Evolutionary conservation across 2,888 invertebrate species (phyloP).

Genomic region (Frankliniella fusca): DNA sequence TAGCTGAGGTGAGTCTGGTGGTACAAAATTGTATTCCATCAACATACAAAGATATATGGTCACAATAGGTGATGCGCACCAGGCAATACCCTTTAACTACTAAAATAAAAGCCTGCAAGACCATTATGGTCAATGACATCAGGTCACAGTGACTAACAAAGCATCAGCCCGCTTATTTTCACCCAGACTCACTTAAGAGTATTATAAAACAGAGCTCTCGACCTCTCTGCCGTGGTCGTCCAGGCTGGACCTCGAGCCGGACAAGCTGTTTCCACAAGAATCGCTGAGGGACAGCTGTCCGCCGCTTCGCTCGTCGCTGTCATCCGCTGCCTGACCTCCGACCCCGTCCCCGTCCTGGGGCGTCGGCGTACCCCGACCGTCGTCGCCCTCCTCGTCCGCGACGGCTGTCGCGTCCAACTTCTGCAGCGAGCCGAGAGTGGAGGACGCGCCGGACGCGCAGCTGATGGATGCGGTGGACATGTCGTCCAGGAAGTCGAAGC

Average conservation of each 20-base stretch:
- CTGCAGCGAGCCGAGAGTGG: conserved; percentile 27
- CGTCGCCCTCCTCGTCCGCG: conserved; percentile 14
- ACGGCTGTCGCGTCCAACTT: conserved; percentile 31
- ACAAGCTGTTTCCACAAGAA: conserved; percentile 34
- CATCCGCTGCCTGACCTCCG: conserved; percentile 30
- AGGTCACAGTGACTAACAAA: background rate
- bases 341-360: conserved; percentile 25
- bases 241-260: conserved; percentile 15
- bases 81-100: too few species aligned
- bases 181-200: background rate
- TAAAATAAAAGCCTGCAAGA: background rate
- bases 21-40: background rate
- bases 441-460: conserved; percentile 37
- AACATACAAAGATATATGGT: background rate
- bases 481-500: conserved; percentile 75
- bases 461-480: conserved; percentile 49
- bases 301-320: conserved; percentile 20
- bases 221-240: background rate
- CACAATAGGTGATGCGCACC: background rate
- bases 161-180: background rate
- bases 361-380: conserved; percentile 29
- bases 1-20: background rate
- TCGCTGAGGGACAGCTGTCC: conserved; percentile 37
- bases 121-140: background rate
- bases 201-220: background rate